phyloP scores from a whole-genome alignment of 2,113 vertebrate genomes.

The Microtus oregoni region DNA sequence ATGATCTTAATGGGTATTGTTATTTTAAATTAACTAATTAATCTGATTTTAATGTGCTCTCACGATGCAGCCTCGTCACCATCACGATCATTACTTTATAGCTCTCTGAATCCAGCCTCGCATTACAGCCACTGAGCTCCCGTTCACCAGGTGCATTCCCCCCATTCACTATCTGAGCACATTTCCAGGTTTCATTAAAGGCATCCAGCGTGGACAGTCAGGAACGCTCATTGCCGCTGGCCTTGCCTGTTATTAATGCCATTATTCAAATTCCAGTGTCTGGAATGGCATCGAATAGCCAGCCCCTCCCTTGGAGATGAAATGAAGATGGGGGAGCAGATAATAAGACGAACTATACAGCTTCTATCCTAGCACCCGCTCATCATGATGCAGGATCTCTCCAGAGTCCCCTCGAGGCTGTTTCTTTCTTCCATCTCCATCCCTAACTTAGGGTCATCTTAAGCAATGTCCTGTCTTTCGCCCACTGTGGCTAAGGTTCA shows the following conservation, averaged over 20 bases:
- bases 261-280: background rate
- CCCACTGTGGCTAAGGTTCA: background rate
- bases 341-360: fast-evolving
- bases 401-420: background rate
- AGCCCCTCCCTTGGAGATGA: background rate
- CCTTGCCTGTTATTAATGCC: background rate
- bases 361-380: too few species aligned
- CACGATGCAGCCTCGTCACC: background rate
- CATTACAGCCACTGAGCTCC: background rate
- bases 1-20: conserved; percentile 72
- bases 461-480: background rate
- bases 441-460: background rate
- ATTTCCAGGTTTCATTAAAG: background rate
- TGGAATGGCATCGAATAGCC: background rate
- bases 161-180: background rate
- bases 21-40: conserved; percentile 77
- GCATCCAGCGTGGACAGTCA: background rate
- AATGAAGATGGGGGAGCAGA: background rate
- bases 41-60: conserved; percentile 74
- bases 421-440: background rate
- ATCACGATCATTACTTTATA: background rate
- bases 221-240: background rate
- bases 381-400: background rate
- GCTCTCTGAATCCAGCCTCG: background rate
- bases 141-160: background rate